Percentiles rank a stretch among this genome's conserved stretches.
Conservation (phyloP, 2,888 invertebrate species). For the Electrophaes corylata region DNA sequence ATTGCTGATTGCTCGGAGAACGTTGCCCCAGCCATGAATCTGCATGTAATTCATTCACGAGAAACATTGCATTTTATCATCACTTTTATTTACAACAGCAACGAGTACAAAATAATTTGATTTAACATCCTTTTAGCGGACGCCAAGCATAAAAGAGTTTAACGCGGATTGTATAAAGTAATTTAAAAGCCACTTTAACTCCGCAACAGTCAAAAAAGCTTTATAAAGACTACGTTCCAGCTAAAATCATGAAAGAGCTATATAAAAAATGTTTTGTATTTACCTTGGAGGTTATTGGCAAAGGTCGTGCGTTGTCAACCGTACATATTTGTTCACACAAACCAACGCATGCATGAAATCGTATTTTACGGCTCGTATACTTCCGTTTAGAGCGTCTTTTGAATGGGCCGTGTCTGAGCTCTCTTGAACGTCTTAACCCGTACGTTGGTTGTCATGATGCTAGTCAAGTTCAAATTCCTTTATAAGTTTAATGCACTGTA, state of each 20-base stretch:
- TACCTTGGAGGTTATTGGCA: constrained; percentile 64
- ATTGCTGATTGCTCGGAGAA: constrained; percentile 73
- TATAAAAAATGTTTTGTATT: constrained; percentile 60
- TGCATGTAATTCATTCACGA: constrained; percentile 53
- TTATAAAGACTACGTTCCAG: constrained; percentile 14
- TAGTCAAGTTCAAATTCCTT: constrained; percentile 52
- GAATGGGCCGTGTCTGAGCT: constrained; percentile 74
- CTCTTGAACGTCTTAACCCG: constrained; percentile 70
- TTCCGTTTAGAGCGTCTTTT: constrained; percentile 79
- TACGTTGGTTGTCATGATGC: constrained; percentile 53
- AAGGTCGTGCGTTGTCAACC: constrained; percentile 79
- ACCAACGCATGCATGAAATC: constrained; percentile 82
- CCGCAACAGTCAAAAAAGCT: constrained; percentile 2
- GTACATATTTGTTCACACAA: constrained; percentile 81
- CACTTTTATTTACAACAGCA: constrained; percentile 31
- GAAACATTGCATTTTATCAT: constrained; percentile 42
- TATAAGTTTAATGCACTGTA: constrained; percentile 34
- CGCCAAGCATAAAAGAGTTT: neutral
- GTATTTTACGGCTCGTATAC: constrained; percentile 82
- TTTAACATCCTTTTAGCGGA: constrained; percentile 11
- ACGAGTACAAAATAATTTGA: constrained; percentile 2
- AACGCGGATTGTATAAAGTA: neutral
- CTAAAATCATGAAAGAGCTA: constrained; percentile 39
- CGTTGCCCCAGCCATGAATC: constrained; percentile 65
- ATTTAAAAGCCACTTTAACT: constrained; percentile 5